Percentiles rank a stretch among this genome's conserved stretches.
These are phyloP conservation scores for Dolichopus griseipennis DNA, from an alignment of 2,888 invertebrate genomes.

Conservation along the genomic window DNA sequence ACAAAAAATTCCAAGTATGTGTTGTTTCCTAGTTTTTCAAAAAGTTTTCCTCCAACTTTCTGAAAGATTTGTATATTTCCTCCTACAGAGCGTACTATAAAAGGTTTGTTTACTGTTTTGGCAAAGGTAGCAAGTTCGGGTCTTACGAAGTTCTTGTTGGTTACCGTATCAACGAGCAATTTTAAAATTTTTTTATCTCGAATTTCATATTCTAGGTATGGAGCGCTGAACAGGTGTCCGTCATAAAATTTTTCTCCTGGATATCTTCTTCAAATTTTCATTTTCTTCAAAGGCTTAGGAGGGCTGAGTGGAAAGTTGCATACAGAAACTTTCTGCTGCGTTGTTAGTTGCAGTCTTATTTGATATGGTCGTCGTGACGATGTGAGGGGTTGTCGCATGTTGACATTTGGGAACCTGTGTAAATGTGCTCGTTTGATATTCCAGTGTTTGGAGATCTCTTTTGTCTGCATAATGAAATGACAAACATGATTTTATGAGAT, in stretches of 20 bases:
- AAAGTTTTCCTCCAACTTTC: conserved; percentile 11
- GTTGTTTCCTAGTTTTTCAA: no score
- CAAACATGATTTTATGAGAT: conserved; percentile 16
- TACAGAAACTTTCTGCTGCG: no score
- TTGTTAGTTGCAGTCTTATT: neutral
- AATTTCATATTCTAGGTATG: conserved; percentile 4
- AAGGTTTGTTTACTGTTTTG: no score
- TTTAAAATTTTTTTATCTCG: no score
- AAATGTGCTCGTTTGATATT: conserved; percentile 14
- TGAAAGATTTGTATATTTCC: conserved; percentile 7
- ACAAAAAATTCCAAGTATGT: no score
- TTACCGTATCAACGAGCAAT: no score
- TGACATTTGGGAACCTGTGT: neutral
- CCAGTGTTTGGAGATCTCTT: conserved; percentile 14
- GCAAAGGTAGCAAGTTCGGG: no score
- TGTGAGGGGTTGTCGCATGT: neutral
- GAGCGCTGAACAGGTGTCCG: conserved; percentile 9
- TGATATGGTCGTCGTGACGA: no score
- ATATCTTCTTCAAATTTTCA: neutral
- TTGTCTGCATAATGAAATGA: conserved; percentile 17
- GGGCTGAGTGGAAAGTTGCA: neutral
- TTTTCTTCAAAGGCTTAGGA: neutral
- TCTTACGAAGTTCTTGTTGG: no score
- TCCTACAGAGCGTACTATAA: no score
- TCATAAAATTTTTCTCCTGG: neutral